Base-by-base conservation (phyloP, 2,113 vertebrate species). In the Oceanodroma tethys region DNA sequence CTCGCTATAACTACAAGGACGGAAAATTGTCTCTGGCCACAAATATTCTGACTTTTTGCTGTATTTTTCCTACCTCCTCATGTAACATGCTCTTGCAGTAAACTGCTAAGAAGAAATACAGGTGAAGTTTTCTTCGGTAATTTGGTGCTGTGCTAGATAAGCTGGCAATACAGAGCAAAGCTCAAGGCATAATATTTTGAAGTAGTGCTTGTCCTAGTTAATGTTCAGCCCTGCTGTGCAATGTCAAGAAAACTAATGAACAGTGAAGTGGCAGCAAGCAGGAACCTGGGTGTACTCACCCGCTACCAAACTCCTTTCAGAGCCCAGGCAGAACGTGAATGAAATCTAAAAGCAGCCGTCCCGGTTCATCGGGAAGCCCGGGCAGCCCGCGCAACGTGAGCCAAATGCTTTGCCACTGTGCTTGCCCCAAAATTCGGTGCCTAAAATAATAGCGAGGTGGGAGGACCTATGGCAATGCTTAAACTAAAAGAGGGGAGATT, bases 151-250 rank as follows among this genome's bases (percentile, higher is more conserved):
- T 20, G 5, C 30, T 20, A 93, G 86, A 90, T 92, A 85, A 96
- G 82, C 14, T 14, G 0, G 65, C 48, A 47, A 45, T 5, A 36
- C 27, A 20, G 95, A 94, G 93, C 93, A 92, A 91, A 95, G 95
- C 93, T 95, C 91, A 92, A 90, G 86, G 93, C 73, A 10, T 59
- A 47, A n/a, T 53, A 74, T 81, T 88, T 86, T 62, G 15, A 75
- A 93, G 89, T 50, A 76, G 71, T 16, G 66, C 91, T 90, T 82
- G 86, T 58, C 91, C 91, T 90, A 75, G 91, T 95, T 96, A 95
- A 96, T 93, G 91, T 95, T 95, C 95, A 97, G 91, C 91, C 93
- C 76, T 25, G 80, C 91, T 71, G 86, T 32, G 91, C 95, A 72
- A 67, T 38, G 93, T 84, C 93, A 95, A 86, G 93, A 60, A 88